These are phyloP conservation scores for Neopipo cinnamomea DNA, from an alignment of 2,113 vertebrate species.

Conservation along the genomic window DNA sequence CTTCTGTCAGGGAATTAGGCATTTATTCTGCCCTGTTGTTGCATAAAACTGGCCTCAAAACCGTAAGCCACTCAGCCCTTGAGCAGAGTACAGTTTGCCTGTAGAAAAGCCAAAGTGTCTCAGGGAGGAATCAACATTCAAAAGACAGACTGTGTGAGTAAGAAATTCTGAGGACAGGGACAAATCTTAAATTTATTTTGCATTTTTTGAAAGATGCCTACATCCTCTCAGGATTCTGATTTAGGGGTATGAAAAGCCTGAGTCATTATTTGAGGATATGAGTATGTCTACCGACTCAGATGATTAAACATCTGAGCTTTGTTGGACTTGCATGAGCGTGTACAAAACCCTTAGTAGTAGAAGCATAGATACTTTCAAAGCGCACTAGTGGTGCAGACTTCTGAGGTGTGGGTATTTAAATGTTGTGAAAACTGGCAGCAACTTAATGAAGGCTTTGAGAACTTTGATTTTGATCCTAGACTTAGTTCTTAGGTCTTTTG, in stretches of 20 bases:
- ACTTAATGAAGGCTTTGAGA: background rate
- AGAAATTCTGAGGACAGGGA: background rate
- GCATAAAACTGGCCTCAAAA: background rate
- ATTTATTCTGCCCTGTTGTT: background rate
- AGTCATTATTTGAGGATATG: background rate
- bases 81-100: background rate
- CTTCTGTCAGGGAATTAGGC: background rate
- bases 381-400: background rate
- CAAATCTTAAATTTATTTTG: background rate
- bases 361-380: background rate
- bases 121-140: background rate
- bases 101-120: background rate
- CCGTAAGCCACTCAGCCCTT: accelerated
- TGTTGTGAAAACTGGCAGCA: background rate
- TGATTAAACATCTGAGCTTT: background rate
- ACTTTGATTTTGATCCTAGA: background rate
- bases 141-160: background rate
- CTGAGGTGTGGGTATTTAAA: background rate
- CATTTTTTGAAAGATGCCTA: background rate
- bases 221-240: background rate
- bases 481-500: background rate
- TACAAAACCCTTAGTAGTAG: background rate
- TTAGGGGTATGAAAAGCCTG: background rate
- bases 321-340: background rate
- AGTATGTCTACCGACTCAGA: background rate